These are phyloP conservation scores for Tetanocera ferruginea DNA, from an alignment of 2,888 invertebrate genomes.

Conservation along the genomic window DNA sequence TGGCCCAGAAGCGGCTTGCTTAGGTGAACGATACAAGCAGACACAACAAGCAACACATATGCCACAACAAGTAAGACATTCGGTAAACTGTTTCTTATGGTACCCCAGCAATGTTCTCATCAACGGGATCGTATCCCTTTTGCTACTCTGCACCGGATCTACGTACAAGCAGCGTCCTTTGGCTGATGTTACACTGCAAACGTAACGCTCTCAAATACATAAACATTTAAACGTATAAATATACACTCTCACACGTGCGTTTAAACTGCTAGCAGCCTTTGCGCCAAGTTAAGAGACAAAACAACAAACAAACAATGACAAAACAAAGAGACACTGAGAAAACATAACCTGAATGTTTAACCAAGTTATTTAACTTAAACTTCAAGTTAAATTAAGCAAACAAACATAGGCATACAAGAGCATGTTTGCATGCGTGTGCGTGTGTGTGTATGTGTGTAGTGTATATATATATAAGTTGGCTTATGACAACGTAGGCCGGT, in stretches of 20 bases:
- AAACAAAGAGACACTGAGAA: conserved; percentile 38
- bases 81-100: neutral
- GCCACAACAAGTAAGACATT: conserved; percentile 12
- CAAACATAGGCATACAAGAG: conserved; percentile 29
- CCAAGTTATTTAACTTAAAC: conserved; percentile 54
- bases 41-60: neutral
- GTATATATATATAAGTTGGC: no score
- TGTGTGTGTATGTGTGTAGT: conserved; percentile 13
- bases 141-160: no score
- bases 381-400: conserved; percentile 60
- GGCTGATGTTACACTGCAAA: neutral
- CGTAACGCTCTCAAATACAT: neutral
- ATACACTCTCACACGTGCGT: neutral
- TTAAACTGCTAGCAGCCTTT: neutral
- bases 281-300: conserved; percentile 21
- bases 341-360: conserved; percentile 53
- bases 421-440: conserved; percentile 1
- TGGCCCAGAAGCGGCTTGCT: conserved; percentile 52
- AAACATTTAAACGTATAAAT: neutral
- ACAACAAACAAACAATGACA: conserved; percentile 21
- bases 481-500: neutral
- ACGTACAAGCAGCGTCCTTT: neutral
- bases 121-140: no score
- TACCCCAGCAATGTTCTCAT: neutral
- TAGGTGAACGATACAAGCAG: conserved; percentile 23